These are phyloP conservation scores for Actinernus sp. DNA, from an alignment of 92 coral and sea anemone genomes.

Conservation along the genomic window DNA sequence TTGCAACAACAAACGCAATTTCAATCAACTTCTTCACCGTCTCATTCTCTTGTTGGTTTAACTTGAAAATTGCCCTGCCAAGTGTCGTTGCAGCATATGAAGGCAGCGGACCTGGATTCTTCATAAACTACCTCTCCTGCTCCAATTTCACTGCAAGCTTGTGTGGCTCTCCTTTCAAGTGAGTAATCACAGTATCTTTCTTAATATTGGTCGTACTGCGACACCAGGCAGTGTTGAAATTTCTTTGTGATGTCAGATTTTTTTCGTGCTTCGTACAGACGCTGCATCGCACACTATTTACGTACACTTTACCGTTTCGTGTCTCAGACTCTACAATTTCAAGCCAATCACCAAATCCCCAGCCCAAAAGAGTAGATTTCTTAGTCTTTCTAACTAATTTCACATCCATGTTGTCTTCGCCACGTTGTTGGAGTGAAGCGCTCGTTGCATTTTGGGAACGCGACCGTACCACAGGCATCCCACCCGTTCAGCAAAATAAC, in stretches of 20 bases:
- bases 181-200: slow-evolving; percentile 40
- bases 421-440: no score
- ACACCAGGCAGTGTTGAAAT: slow-evolving; percentile 56
- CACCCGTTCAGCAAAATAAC: no score
- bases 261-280: slow-evolving; percentile 56
- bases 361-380: slow-evolving; percentile 48
- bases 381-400: slow-evolving; percentile 19
- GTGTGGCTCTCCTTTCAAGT: slow-evolving; percentile 41
- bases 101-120: slow-evolving; percentile 45
- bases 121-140: slow-evolving; percentile 35
- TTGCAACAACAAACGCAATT: slow-evolving; percentile 42
- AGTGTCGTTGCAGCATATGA: slow-evolving; percentile 58
- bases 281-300: slow-evolving; percentile 47
- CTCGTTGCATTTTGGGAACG: no score
- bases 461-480: no score
- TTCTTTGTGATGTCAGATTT: slow-evolving; percentile 42
- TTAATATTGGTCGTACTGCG: slow-evolving; percentile 40
- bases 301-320: slow-evolving; percentile 42
- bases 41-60: slow-evolving; percentile 32
- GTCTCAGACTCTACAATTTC: slow-evolving; percentile 64
- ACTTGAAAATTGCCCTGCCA: slow-evolving; percentile 47
- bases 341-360: slow-evolving; percentile 52
- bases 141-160: slow-evolving; percentile 34
- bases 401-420: no score
- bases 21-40: slow-evolving; percentile 30